phyloP scores from a whole-genome alignment of 1,140 invertebrate species.

The Ceratina australensis region DNA sequence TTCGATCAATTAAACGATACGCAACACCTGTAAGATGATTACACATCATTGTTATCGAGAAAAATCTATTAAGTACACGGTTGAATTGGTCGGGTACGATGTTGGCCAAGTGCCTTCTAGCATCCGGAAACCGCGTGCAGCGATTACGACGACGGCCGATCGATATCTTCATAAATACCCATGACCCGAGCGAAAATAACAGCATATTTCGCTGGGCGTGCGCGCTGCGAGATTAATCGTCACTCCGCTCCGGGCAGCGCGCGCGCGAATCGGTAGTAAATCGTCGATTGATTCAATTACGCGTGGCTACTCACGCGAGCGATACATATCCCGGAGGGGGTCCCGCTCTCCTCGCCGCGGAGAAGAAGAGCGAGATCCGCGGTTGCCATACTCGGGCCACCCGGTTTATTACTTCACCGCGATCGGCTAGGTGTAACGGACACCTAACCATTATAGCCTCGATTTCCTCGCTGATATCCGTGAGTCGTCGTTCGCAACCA shows the following conservation, averaged over 20 bases:
- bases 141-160: constrained; percentile 11
- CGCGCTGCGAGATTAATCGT: constrained; percentile 40
- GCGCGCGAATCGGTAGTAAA: constrained; percentile 41
- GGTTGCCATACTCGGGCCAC: not conserved
- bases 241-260: constrained; percentile 38
- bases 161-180: constrained; percentile 35
- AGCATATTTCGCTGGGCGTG: constrained; percentile 35
- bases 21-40: too few species aligned
- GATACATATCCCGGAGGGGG: constrained; percentile 35
- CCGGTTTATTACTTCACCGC: constrained; percentile 52
- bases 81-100: too few species aligned
- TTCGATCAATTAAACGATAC: too few species aligned
- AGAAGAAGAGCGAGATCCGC: constrained; percentile 12
- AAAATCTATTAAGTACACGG: too few species aligned
- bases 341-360: not conserved
- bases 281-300: constrained; percentile 56
- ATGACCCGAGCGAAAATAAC: constrained; percentile 36
- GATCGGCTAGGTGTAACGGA: constrained; percentile 51
- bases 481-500: not conserved
- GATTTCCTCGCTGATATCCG: constrained; percentile 41
- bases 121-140: not conserved
- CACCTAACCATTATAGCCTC: constrained; percentile 52
- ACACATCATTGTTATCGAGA: too few species aligned
- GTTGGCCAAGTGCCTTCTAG: not conserved
- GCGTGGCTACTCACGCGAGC: constrained; percentile 21